Evolutionary conservation across 2,797 vertebrate species (phyloP).

Genomic region (Dromococcyx pavoninus): DNA sequence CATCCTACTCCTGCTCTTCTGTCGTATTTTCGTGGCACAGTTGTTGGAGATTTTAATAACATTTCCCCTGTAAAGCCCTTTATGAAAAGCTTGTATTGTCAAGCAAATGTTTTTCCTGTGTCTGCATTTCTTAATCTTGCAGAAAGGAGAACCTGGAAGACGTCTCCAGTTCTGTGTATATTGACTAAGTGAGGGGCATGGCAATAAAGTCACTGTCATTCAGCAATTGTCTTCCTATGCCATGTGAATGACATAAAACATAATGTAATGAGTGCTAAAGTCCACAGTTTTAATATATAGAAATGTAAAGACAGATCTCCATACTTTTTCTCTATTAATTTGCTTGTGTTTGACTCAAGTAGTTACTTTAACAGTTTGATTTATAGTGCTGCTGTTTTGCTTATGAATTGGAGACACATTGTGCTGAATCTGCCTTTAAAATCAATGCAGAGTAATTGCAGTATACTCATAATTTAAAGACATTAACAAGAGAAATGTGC

Average conservation of each 20-base stretch:
- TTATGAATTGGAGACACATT: slow-evolving; percentile 68
- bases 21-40: neutral
- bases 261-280: neutral
- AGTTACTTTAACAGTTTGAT: slow-evolving; percentile 68
- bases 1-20: neutral
- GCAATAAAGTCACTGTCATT: neutral
- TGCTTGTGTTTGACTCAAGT: slow-evolving; percentile 11
- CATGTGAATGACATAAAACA: rapidly evolving
- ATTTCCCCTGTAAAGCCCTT: neutral
- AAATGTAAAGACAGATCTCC: neutral
- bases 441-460: slow-evolving; percentile 69
- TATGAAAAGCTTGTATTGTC: neutral
- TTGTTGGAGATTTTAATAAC: neutral
- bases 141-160: neutral
- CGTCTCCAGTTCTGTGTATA: neutral
- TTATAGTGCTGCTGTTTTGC: slow-evolving; percentile 57
- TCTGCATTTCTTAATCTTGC: neutral
- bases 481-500: slow-evolving; percentile 51
- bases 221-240: neutral
- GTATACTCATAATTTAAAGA: slow-evolving; percentile 29
- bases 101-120: neutral
- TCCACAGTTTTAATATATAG: neutral
- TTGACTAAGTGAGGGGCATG: neutral
- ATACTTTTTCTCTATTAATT: slow-evolving; percentile 48
- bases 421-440: slow-evolving; percentile 61